Base-by-base conservation (phyloP, 2,888 invertebrate genomes). In the Amphiduros pacificus region DNA sequence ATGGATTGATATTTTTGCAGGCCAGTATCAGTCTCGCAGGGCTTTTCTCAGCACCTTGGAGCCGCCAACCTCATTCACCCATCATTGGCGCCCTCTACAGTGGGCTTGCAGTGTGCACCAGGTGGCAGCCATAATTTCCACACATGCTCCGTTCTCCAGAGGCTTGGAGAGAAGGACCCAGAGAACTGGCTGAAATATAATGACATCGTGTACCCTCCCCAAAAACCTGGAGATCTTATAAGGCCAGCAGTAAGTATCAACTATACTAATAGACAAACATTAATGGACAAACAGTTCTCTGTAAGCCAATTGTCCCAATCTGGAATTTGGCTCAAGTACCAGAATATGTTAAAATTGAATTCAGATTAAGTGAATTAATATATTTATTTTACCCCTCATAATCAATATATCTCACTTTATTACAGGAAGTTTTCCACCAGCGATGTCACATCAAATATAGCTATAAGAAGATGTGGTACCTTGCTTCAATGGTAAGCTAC, bases 391-490 rank as follows among this genome's bases (percentile, higher is more conserved):
- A 2, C 1, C 24, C 14, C 11, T 3, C 31, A 20, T n/a, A 55
- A 14, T 22, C 17, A 17, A 4, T 64, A n/a, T n/a, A n/a, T n/a
- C n/a, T n/a, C n/a, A n/a, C 51, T 58, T 31, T 28, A 32, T 61
- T 65, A 9, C 56, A 95, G 95, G 95, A 88, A 85, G 87, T 96
- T 0, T 94, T 93, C 72, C 94, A 96, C 82, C 87, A 89, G 85
- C 89, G 90, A 75, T 84, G 86, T 20, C 91, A 94, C 77, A 87
- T 97, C 50, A 93, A 93, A 83, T 94, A 95, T 79, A 93, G 93
- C 76, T 91, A 91, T 0, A 89, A 91, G 77, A 97, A 94, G 81
- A 88, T 97, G 88, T 95, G 94, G 93, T 95, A 94, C 73, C 87
- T 94, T 49, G 93, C 95, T 40, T 66, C 69, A 2, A 71, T 82